phyloP scores from a whole-genome alignment of 1,140 invertebrate species.

The Battus philenor region DNA sequence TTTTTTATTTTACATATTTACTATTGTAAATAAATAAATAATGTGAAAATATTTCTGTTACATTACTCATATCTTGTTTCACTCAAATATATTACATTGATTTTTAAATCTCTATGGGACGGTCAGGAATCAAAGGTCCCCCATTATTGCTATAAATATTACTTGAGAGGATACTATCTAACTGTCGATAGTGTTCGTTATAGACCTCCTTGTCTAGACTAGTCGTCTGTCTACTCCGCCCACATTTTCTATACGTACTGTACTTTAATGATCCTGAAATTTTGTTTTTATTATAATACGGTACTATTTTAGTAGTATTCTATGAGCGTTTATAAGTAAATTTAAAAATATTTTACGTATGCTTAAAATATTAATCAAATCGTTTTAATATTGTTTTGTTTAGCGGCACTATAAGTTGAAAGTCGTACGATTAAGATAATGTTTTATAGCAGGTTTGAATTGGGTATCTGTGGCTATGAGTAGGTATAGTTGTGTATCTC shows the following conservation, averaged over 20 bases:
- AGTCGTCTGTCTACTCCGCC: constrained; percentile 16
- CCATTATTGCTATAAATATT: constrained; percentile 22
- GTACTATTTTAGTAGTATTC: constrained; percentile 4
- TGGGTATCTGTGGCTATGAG: constrained; percentile 18
- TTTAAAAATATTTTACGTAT: no score
- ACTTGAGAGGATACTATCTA: constrained; percentile 19
- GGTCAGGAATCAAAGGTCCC: constrained; percentile 23
- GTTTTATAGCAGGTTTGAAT: constrained; percentile 12
- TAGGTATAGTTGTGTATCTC: constrained; percentile 25
- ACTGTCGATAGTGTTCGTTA: constrained; percentile 21
- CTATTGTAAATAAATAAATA: no score
- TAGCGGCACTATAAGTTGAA: no score
- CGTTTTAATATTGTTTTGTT: no score
- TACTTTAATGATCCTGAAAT: constrained; percentile 15
- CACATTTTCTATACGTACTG: constrained; percentile 1
- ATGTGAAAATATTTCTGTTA: no score
- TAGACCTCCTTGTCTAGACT: constrained; percentile 23
- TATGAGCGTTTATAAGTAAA: no score
- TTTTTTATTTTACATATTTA: no score
- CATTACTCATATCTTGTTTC: no score
- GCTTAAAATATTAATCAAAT: no score
- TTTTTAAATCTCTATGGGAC: constrained; percentile 10
- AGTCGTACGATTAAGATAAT: constrained; percentile 3
- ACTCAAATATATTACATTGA: no score
- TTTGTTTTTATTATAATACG: constrained; percentile 6